These are phyloP conservation scores for Stichodactyla helianthus DNA, from an alignment of 64 coral and sea anemone species.

Conservation along the genomic window DNA sequence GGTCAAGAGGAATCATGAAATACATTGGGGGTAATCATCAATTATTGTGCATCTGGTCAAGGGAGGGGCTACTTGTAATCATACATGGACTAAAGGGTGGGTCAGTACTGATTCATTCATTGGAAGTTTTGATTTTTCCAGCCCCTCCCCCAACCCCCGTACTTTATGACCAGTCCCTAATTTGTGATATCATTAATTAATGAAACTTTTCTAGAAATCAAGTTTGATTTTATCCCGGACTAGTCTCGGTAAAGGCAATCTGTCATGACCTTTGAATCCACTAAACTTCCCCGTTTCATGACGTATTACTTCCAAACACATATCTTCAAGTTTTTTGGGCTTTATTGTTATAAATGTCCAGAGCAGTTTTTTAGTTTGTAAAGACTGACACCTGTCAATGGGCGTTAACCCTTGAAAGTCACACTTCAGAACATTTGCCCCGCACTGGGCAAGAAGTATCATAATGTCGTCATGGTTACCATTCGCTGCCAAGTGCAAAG, in stretches of 20 bases:
- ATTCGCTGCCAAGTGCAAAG: conserved; percentile 59
- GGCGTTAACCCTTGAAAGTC: conserved; percentile 47
- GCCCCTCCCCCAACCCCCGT: too few relatives aligned
- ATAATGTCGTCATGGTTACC: conserved; percentile 43
- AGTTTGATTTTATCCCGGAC: neutral
- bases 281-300: neutral
- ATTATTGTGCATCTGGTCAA: too few relatives aligned
- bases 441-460: conserved; percentile 21
- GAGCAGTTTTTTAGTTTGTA: conserved; percentile 20
- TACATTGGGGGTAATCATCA: too few relatives aligned
- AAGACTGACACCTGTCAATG: conserved; percentile 51
- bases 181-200: neutral
- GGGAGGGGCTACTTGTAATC: too few relatives aligned
- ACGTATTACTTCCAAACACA: conserved; percentile 13
- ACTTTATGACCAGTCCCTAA: too few relatives aligned
- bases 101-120: too few relatives aligned
- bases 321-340: conserved; percentile 4
- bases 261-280: neutral
- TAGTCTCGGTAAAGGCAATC: neutral
- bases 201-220: neutral
- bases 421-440: conserved; percentile 39
- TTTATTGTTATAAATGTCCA: neutral
- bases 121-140: too few relatives aligned
- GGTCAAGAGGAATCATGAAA: too few relatives aligned
- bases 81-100: too few relatives aligned